A percentile compares a stretch with the other conserved stretches of the same genome.
phyloP scores from a whole-genome alignment of 2,888 invertebrate species.

The Netelia melanura region DNA sequence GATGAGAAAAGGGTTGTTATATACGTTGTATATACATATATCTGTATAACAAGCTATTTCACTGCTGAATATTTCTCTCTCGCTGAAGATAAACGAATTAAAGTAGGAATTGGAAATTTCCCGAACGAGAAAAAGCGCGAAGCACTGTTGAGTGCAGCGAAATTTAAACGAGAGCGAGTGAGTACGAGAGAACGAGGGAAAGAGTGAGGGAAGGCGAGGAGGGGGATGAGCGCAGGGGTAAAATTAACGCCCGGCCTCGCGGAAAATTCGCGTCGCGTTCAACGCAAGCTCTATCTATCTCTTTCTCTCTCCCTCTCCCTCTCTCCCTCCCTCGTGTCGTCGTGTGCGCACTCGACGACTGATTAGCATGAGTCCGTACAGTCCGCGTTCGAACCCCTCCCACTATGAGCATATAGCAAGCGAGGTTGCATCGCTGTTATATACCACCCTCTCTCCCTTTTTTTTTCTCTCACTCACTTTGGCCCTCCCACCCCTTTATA shows the following conservation, averaged over 20 bases:
- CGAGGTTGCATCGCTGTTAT: constrained; percentile 37
- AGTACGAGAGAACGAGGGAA: not conserved
- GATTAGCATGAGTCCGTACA: constrained; percentile 64
- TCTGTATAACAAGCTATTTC: not conserved
- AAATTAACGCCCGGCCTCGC: constrained; percentile 65
- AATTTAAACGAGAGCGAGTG: constrained; percentile 11
- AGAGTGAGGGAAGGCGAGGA: not conserved
- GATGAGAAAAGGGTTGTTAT: constrained; percentile 12
- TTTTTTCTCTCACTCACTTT: constrained; percentile 39
- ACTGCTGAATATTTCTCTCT: constrained; percentile 6
- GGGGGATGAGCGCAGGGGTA: constrained; percentile 19
- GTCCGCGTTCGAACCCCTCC: not conserved
- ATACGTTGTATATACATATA: not conserved
- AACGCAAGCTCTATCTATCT: not conserved
- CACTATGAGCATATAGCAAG: not conserved
- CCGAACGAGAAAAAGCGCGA: constrained; percentile 23
- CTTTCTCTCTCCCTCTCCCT: not conserved
- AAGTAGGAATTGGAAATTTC: constrained; percentile 45
- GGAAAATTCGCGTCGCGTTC: constrained; percentile 65
- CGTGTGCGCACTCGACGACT: constrained; percentile 53
- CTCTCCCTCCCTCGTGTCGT: constrained; percentile 29
- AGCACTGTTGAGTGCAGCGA: constrained; percentile 7
- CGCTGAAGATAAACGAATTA: constrained; percentile 24
- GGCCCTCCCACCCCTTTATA: constrained; percentile 28
- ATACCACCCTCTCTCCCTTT: constrained; percentile 21